A percentile compares a stretch with the other conserved stretches of the same genome.
Evolutionary conservation across 2,113 vertebrate genomes (phyloP).

Genomic region (Mustelus asterias): DNA sequence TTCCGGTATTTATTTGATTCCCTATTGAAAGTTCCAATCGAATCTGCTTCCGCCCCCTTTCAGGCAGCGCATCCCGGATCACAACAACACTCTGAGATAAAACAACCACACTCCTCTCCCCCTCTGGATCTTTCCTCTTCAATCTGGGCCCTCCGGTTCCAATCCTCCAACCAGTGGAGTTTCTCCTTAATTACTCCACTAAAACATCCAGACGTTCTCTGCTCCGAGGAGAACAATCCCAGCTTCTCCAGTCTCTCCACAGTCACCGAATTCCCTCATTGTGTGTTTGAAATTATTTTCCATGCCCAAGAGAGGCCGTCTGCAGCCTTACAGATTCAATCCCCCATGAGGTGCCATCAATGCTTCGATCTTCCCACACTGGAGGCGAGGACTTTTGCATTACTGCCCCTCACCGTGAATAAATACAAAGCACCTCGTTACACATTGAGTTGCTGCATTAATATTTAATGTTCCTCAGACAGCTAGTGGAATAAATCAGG

Average conservation of each 20-base stretch:
- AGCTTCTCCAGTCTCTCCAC: neutral
- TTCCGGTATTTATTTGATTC: too few relatives aligned
- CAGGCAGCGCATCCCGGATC: too few relatives aligned
- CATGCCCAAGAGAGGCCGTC: neutral
- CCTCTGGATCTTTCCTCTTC: neutral
- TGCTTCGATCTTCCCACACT: neutral
- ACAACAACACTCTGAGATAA: too few relatives aligned
- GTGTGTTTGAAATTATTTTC: neutral
- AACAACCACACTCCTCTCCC: neutral
- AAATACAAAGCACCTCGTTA: neutral
- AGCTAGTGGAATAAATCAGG: neutral
- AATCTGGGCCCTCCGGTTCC: neutral
- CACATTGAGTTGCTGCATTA: too few relatives aligned
- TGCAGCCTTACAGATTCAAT: neutral
- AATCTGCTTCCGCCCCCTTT: too few relatives aligned
- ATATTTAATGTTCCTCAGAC: neutral
- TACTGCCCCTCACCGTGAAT: neutral
- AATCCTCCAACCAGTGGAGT: neutral
- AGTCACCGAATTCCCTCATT: neutral
- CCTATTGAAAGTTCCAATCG: too few relatives aligned
- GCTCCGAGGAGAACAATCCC: neutral
- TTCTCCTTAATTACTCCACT: neutral
- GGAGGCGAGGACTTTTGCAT: neutral
- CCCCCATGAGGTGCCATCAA: neutral
- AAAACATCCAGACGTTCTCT: neutral